Evolutionary conservation across 2,113 vertebrate species (phyloP).

Genomic region (Neotoma lepida): DNA sequence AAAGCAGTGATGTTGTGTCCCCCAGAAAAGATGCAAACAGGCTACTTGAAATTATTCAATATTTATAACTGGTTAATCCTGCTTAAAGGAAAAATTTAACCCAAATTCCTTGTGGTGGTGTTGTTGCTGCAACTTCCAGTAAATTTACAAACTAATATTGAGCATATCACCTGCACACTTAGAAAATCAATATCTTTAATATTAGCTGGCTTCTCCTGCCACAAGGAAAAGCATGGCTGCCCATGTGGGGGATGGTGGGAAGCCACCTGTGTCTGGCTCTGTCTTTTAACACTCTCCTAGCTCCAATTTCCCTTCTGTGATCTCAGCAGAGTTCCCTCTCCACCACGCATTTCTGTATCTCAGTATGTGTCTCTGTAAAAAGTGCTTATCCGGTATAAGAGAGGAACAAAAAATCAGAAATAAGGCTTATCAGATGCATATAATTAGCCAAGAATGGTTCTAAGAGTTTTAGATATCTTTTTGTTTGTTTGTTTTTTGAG

Average conservation of each 20-base stretch:
- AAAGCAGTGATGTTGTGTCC: background rate
- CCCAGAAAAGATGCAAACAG: background rate
- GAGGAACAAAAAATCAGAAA: background rate
- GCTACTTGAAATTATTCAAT: background rate
- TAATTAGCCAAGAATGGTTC: background rate
- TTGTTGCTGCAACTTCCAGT: constrained; percentile 7
- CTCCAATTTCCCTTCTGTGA: background rate
- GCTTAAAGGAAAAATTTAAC: constrained; percentile 13
- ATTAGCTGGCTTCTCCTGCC: background rate
- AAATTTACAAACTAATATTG: background rate
- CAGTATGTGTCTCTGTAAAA: background rate
- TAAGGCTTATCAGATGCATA: background rate
- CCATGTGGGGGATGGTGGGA: background rate
- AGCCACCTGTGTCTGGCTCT: background rate
- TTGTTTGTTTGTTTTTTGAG: too few relatives aligned
- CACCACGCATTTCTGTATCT: background rate
- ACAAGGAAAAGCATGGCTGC: background rate
- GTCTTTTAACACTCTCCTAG: background rate
- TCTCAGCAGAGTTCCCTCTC: background rate
- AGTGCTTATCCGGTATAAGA: background rate
- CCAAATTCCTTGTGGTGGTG: background rate
- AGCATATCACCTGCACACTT: background rate
- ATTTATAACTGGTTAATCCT: constrained; percentile 10
- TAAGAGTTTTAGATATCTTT: constrained; percentile 32
- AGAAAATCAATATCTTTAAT: background rate